Conservation (phyloP, 2,888 invertebrate species). For the Lepetodrilus schrolli region DNA sequence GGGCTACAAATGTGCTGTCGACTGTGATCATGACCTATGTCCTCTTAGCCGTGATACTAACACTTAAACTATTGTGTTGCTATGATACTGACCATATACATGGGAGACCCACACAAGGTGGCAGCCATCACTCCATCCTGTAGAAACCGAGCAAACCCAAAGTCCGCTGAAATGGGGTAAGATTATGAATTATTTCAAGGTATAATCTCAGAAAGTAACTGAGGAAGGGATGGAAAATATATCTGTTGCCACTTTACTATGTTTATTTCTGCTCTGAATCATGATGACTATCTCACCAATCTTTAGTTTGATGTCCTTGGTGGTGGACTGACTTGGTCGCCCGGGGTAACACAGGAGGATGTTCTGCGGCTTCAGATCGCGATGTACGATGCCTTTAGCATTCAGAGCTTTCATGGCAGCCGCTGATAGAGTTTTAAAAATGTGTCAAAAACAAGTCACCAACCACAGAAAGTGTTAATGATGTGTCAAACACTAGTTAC, state of each 20-base stretch:
- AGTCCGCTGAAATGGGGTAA: slow-evolving; percentile 88
- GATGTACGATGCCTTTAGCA: slow-evolving; percentile 97
- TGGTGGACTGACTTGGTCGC: slow-evolving; percentile 74
- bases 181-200: too few species aligned
- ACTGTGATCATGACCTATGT: background rate
- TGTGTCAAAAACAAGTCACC: too few species aligned
- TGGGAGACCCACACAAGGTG: slow-evolving; percentile 98
- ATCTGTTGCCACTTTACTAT: too few species aligned
- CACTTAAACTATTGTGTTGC: background rate
- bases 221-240: background rate
- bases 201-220: too few species aligned
- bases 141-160: slow-evolving; percentile 98
- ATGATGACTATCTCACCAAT: slow-evolving; percentile 83
- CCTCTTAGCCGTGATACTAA: too few species aligned
- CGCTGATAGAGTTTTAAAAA: too few species aligned
- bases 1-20: background rate
- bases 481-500: too few species aligned
- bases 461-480: too few species aligned
- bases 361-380: slow-evolving; percentile 99
- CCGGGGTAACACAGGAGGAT: slow-evolving; percentile 92
- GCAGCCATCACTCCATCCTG: slow-evolving; percentile 99
- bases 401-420: slow-evolving; percentile 98
- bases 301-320: slow-evolving; percentile 89
- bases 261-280: too few species aligned
- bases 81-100: slow-evolving; percentile 92